These are phyloP conservation scores for Eristalinus aeneus DNA, from an alignment of 2,888 invertebrate species.

Conservation along the genomic window DNA sequence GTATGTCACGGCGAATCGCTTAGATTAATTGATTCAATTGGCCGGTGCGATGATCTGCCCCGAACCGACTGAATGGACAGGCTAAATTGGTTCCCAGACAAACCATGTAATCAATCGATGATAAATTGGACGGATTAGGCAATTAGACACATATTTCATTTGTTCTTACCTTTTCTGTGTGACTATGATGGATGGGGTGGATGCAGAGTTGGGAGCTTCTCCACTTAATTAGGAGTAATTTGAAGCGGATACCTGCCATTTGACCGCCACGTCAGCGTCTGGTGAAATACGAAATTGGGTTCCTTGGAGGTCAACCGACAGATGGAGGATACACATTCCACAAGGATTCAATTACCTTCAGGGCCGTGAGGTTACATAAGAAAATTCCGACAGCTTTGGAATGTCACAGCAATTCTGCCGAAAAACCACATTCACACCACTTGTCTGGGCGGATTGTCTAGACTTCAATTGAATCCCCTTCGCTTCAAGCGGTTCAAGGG, in stretches of 20 bases:
- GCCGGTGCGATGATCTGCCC: conserved; percentile 62
- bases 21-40: conserved; percentile 65
- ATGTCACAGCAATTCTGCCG: neutral
- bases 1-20: conserved; percentile 44
- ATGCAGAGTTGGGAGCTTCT: neutral
- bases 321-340: neutral
- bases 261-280: neutral
- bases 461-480: neutral
- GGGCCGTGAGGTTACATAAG: neutral
- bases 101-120: conserved; percentile 59
- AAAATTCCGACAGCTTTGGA: neutral
- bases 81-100: conserved; percentile 67
- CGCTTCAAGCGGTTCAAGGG: neutral
- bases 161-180: neutral
- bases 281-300: neutral
- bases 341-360: neutral
- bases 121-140: conserved; percentile 65
- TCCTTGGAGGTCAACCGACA: neutral
- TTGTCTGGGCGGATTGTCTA: neutral
- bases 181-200: neutral
- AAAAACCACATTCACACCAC: neutral
- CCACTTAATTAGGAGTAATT: conserved; percentile 36
- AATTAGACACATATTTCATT: conserved; percentile 51
- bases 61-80: conserved; percentile 20
- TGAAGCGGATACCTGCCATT: neutral